These are phyloP conservation scores for Sebastolobus alascanus DNA, from an alignment of 2,797 vertebrate species.

Conservation along the genomic window DNA sequence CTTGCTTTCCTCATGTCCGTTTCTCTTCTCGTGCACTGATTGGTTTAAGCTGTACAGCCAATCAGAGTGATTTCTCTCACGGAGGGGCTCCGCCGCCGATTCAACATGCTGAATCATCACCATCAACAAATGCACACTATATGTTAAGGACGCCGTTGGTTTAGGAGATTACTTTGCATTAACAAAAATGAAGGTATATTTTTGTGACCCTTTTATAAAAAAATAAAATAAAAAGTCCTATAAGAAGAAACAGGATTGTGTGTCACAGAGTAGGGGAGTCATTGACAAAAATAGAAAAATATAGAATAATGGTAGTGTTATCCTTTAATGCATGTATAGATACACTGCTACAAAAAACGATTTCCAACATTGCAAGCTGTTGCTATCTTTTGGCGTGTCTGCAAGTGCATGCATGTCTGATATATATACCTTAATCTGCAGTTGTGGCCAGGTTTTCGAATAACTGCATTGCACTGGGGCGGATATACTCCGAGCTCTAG, in stretches of 20 bases:
- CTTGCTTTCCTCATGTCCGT: no score
- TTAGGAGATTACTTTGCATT: background rate
- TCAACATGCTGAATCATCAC: no score
- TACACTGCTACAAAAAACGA: background rate
- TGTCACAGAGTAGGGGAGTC: background rate
- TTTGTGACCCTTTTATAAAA: background rate
- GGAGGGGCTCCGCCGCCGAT: no score
- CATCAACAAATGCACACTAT: background rate
- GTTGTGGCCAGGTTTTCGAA: slow-evolving; percentile 81
- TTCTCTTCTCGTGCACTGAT: no score
- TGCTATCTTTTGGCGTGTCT: slow-evolving; percentile 36
- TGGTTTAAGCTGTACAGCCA: no score
- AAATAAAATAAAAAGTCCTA: no score
- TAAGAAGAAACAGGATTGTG: background rate
- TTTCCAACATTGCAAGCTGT: background rate
- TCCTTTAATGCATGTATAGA: background rate
- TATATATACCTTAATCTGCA: slow-evolving; percentile 55
- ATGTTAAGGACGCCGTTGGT: background rate
- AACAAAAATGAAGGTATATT: background rate
- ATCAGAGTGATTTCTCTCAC: no score
- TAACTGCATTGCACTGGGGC: slow-evolving; percentile 65
- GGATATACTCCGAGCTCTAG: slow-evolving; percentile 74
- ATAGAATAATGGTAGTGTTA: background rate
- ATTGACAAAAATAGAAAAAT: background rate
- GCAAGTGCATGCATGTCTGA: slow-evolving; percentile 26